Conservation (phyloP, 2,113 vertebrate species). For the Notiomystis cincta region DNA sequence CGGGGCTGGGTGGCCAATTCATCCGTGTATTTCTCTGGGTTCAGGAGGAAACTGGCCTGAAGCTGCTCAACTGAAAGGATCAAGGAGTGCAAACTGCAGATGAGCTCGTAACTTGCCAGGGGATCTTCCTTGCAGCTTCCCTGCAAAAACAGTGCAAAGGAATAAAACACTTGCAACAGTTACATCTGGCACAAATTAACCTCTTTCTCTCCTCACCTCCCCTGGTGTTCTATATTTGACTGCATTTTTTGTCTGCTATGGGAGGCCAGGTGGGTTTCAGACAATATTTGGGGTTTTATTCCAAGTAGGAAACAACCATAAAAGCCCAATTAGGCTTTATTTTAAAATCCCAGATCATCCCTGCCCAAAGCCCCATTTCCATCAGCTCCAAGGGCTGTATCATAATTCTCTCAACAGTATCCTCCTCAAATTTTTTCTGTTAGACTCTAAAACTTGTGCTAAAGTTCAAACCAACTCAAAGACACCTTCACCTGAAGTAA, state of each 20-base stretch:
- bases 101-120: constrained; percentile 83
- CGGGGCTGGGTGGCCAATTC: constrained; percentile 91
- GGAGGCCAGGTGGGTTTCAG: neutral
- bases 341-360: neutral
- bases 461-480: neutral
- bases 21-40: constrained; percentile 84
- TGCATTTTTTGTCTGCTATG: neutral
- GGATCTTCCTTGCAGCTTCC: constrained; percentile 72
- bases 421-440: neutral
- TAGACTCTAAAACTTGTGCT: neutral
- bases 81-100: constrained; percentile 88
- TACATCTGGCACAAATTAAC: neutral
- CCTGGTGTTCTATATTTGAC: neutral
- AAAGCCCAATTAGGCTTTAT: neutral
- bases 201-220: neutral
- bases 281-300: neutral
- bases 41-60: constrained; percentile 90
- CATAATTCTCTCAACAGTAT: neutral
- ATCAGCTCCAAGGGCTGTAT: neutral
- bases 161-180: neutral
- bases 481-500: neutral
- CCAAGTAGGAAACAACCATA: neutral
- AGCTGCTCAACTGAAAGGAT: constrained; percentile 91
- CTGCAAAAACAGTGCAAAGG: constrained; percentile 28
- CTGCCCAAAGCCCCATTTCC: neutral